Evolutionary conservation across 2,113 vertebrate genomes (phyloP).

Genomic region (pig (Sus scrofa)): T2T-Sscrofa CM000813.6:35991001-35991500

Average conservation of each 20-base stretch:
- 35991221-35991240: constrained; percentile 65
- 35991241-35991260: constrained; percentile 8
- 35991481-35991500: constrained; percentile 85
- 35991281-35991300: constrained; percentile 72
- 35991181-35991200: constrained; percentile 71
- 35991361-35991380: constrained; percentile 74
- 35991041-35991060: constrained; percentile 14
- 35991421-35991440: constrained; percentile 60
- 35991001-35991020: not conserved
- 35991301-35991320: constrained; percentile 64
- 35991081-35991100: constrained; percentile 34
- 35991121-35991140: constrained; percentile 63
- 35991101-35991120: not conserved
- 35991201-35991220: constrained; percentile 72
- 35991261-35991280: constrained; percentile 62
- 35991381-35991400: constrained; percentile 58
- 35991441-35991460: constrained; percentile 73
- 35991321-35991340: constrained; percentile 62
- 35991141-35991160: constrained; percentile 68
- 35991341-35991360: constrained; percentile 61
- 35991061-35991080: constrained; percentile 48
- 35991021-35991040: constrained; percentile 37
- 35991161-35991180: constrained; percentile 69
- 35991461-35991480: constrained; percentile 80
- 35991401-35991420: constrained; percentile 42